Base-by-base conservation (phyloP, 1,140 invertebrate genomes). In the Hyposmocoma kahamanoa region DNA sequence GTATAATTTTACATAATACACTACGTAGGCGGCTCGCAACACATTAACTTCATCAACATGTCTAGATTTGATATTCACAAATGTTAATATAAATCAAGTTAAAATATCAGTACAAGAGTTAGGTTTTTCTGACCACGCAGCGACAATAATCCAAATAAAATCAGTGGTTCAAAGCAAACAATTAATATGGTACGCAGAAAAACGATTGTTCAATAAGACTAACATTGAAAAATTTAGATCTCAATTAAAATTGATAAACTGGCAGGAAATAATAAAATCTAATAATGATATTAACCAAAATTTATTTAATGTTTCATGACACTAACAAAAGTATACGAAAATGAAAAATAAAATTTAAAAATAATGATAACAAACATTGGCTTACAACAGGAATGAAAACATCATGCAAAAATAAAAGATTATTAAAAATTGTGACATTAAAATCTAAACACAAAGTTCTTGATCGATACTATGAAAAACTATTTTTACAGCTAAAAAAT, bases 11-110 rank as follows among this genome's bases (percentile, higher is more conserved):
- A 21, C 19, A 20, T 21, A 42, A 22, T 21, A 42, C 10, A 42
- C 22, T 21, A 42, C 10, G 11, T 11, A 42, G 2, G 19, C 18
- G 3, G 22, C 39, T 20, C 39, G 39, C 9, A 9, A 9, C 13
- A 9, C n/a, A n/a, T n/a, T n/a, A n/a, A n/a, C n/a, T n/a, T n/a
- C n/a, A n/a, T n/a, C 1, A 8, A 42, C 9, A 6, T 42, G 39
- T 15, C 6, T 42, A 20, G 39, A 42, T 21, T 15, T 42, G 2
- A 42, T 42, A 42, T 42, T 42, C 22, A 42, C 39, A 20, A 42
- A 42, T 11, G 15, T 15, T 36, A 17, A 13, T 1, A 2, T 17
- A 10, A 36, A 36, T 13, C 13, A 15, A 17, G 18, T 15, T 17
- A 17, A 2, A 8, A 36, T 17, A 2, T 13, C 10, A 36, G 32